phyloP scores from a whole-genome alignment of 2,113 vertebrate species.

The Delphinapterus leucas region DNA sequence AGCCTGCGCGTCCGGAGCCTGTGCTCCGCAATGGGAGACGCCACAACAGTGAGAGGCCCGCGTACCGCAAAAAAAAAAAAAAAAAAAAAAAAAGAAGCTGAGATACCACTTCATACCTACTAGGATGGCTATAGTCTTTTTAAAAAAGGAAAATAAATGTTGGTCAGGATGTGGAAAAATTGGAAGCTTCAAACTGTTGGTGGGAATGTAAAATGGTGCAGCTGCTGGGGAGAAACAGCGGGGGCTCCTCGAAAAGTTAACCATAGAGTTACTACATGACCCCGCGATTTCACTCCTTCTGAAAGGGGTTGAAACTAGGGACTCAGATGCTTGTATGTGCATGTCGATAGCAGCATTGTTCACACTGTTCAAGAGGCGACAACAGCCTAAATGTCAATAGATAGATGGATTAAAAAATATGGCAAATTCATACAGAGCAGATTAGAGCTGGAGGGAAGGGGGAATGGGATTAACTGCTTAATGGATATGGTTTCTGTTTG shows the following conservation, averaged over 20 bases:
- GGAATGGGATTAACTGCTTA: background rate
- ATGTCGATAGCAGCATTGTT: background rate
- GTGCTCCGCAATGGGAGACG: too few relatives aligned
- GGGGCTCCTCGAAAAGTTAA: background rate
- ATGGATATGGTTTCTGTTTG: too few relatives aligned
- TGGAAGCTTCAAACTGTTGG: too few relatives aligned
- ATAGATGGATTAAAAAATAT: background rate
- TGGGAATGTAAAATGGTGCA: background rate
- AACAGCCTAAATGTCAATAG: background rate
- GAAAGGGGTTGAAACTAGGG: background rate
- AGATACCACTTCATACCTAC: background rate
- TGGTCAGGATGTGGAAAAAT: background rate
- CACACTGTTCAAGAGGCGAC: background rate
- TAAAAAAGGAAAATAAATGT: background rate
- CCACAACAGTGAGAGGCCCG: too few relatives aligned
- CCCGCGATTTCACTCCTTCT: background rate
- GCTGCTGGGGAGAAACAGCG: background rate
- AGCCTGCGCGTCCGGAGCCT: too few relatives aligned
- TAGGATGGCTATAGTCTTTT: background rate
- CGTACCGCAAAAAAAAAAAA: too few relatives aligned
- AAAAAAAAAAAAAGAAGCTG: background rate
- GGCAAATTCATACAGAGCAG: too few relatives aligned
- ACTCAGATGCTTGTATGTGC: background rate
- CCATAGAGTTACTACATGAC: too few relatives aligned
- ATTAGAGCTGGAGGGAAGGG: background rate